A percentile compares a stretch with the other conserved stretches of the same genome.
These are phyloP conservation scores for Macrotus californicus DNA, from an alignment of 2,113 vertebrate species.

Conservation along the genomic window DNA sequence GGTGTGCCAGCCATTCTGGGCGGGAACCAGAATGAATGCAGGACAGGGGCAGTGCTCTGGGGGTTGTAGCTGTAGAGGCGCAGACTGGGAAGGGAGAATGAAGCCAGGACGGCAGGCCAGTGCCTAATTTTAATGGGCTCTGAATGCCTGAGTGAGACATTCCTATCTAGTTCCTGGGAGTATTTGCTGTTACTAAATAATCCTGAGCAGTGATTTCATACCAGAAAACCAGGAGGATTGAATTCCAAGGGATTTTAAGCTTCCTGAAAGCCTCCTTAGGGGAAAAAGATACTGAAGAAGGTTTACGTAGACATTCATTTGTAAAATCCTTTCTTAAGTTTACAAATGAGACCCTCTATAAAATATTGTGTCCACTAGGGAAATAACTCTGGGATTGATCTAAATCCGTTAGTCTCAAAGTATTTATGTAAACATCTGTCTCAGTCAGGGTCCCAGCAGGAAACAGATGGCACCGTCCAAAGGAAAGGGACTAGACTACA, in stretches of 20 bases:
- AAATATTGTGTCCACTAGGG: constrained; percentile 55
- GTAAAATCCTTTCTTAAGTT: constrained; percentile 56
- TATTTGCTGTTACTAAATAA: background rate
- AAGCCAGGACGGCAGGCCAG: too few relatives aligned
- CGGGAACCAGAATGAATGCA: background rate
- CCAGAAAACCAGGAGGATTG: background rate
- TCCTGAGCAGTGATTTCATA: background rate
- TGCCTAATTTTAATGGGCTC: background rate
- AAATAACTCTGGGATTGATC: constrained; percentile 72
- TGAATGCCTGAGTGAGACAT: background rate
- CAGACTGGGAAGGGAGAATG: background rate
- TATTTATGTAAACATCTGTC: constrained; percentile 74
- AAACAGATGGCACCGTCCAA: constrained; percentile 60
- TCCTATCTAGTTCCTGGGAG: background rate
- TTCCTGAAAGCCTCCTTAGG: constrained; percentile 7
- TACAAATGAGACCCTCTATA: constrained; percentile 59
- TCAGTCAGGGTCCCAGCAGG: constrained; percentile 46
- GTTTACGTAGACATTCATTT: constrained; percentile 56
- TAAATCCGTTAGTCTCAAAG: constrained; percentile 70
- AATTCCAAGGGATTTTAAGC: constrained; percentile 29
- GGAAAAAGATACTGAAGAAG: background rate
- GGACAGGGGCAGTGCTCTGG: background rate
- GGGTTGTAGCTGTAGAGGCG: background rate
- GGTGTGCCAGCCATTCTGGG: accelerated
- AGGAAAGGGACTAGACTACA: background rate